These are phyloP conservation scores for Prosapia bicincta DNA, from an alignment of 2,888 invertebrate genomes.

Conservation along the genomic window DNA sequence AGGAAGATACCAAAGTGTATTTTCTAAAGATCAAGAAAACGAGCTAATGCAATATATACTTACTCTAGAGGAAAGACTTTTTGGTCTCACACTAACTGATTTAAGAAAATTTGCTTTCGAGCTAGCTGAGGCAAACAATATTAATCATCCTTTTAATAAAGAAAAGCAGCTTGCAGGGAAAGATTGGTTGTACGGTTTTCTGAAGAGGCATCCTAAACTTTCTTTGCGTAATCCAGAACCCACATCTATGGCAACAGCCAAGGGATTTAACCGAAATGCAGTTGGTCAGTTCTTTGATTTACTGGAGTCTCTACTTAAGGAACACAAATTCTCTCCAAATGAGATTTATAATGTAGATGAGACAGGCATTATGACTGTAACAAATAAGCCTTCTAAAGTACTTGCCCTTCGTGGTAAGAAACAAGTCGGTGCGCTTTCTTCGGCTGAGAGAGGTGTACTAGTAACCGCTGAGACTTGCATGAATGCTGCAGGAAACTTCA, in stretches of 20 bases:
- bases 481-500: constrained; percentile 1
- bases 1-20: constrained; percentile 22
- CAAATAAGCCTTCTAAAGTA: constrained; percentile 24
- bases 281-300: constrained; percentile 29
- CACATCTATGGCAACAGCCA: constrained; percentile 31
- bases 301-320: constrained; percentile 3
- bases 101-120: constrained; percentile 28
- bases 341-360: too few relatives aligned
- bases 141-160: constrained; percentile 30
- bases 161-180: constrained; percentile 31
- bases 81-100: constrained; percentile 29
- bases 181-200: constrained; percentile 31
- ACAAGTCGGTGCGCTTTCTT: neutral
- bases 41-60: constrained; percentile 22
- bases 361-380: constrained; percentile 25
- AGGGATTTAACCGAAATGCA: constrained; percentile 29
- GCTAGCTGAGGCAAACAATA: constrained; percentile 32
- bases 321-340: constrained; percentile 18
- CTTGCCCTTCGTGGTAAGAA: constrained; percentile 3
- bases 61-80: constrained; percentile 20
- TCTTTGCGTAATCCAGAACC: constrained; percentile 27
- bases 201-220: constrained; percentile 24
- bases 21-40: constrained; percentile 22
- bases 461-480: constrained; percentile 5
- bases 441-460: constrained; percentile 4